These are phyloP conservation scores for Erebia aethiops DNA, from an alignment of 2,888 invertebrate genomes.

Conservation along the genomic window DNA sequence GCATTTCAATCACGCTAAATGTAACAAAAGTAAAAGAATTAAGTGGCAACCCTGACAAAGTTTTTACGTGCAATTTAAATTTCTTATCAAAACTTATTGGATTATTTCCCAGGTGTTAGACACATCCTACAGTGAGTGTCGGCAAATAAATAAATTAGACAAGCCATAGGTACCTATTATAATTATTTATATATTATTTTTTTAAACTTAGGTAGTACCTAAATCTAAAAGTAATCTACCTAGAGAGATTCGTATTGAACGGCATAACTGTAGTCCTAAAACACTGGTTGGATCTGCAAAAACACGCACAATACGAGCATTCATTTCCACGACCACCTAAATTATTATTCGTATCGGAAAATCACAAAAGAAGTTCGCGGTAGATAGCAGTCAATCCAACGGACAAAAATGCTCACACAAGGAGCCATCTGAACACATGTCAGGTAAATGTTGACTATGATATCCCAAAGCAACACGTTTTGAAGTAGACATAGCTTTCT, in stretches of 20 bases:
- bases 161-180: too few species aligned
- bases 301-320: not conserved
- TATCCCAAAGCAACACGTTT: not conserved
- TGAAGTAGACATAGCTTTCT: not conserved
- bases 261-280: too few species aligned
- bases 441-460: constrained; percentile 54
- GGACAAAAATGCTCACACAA: constrained; percentile 24
- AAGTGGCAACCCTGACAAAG: constrained; percentile 28
- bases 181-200: too few species aligned
- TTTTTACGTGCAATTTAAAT: constrained; percentile 31
- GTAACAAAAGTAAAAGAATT: not conserved
- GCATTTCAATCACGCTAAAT: too few species aligned
- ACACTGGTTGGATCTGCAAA: not conserved
- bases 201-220: too few species aligned
- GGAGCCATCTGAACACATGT: constrained; percentile 33
- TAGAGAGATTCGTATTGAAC: too few species aligned
- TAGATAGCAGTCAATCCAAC: constrained; percentile 28
- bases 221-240: too few species aligned
- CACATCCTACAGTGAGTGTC: not conserved
- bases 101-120: constrained; percentile 19
- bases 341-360: constrained; percentile 10
- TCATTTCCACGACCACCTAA: not conserved
- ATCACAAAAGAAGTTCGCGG: constrained; percentile 27
- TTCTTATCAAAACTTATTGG: constrained; percentile 31
- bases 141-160: too few species aligned